phyloP scores from a whole-genome alignment of 2,888 invertebrate genomes.

The Spisula solida region DNA sequence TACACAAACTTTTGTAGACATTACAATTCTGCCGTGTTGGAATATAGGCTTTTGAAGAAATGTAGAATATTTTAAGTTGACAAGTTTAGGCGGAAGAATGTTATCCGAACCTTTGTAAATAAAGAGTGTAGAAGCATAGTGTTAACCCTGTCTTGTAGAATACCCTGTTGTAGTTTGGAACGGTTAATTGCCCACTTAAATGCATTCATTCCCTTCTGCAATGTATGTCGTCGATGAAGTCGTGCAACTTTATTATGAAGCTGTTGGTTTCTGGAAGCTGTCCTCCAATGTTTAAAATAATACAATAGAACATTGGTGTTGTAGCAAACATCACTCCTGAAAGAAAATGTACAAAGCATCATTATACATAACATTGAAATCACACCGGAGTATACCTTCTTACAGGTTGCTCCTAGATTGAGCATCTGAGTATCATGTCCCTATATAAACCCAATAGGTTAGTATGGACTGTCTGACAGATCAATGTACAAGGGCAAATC shows the following conservation, averaged over 20 bases:
- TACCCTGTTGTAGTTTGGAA: slow-evolving; percentile 76
- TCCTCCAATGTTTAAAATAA: slow-evolving; percentile 75
- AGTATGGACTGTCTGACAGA: no score
- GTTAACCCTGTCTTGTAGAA: slow-evolving; percentile 75
- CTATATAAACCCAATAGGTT: no score
- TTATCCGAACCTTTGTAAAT: slow-evolving; percentile 75
- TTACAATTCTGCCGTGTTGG: no score
- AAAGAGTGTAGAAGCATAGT: slow-evolving; percentile 66
- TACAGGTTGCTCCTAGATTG: no score
- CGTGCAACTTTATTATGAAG: slow-evolving; percentile 69
- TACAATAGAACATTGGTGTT: slow-evolving; percentile 61
- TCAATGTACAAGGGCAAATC: no score
- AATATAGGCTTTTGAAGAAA: no score
- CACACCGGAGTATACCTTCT: no score
- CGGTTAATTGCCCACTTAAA: slow-evolving; percentile 82
- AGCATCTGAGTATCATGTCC: no score
- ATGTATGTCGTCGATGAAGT: slow-evolving; percentile 74
- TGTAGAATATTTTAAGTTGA: no score
- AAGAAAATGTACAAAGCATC: neutral
- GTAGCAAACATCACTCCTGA: slow-evolving; percentile 76
- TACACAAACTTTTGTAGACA: no score
- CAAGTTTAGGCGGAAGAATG: no score
- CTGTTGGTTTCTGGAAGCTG: slow-evolving; percentile 59
- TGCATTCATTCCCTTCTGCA: slow-evolving; percentile 80
- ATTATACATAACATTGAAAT: no score